These are phyloP conservation scores for Chrysocyon brachyurus DNA, from an alignment of 2,797 vertebrate genomes.

Conservation along the genomic window DNA sequence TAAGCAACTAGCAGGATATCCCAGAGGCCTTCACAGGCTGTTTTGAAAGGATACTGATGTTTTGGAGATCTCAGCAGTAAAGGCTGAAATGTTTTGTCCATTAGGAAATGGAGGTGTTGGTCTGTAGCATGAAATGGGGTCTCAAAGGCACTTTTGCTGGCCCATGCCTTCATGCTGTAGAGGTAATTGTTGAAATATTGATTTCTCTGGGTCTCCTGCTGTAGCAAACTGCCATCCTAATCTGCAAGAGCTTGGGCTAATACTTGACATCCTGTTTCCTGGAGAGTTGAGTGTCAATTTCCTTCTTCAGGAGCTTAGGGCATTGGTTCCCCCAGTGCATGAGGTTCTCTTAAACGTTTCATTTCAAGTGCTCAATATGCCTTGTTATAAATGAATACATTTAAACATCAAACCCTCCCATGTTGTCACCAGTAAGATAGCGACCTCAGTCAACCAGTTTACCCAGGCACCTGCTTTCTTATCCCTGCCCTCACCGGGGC, in stretches of 20 bases:
- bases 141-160: constrained; percentile 93
- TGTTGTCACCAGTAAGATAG: constrained; percentile 93
- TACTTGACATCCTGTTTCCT: constrained; percentile 94
- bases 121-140: constrained; percentile 91
- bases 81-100: constrained; percentile 91
- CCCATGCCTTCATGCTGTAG: constrained; percentile 94
- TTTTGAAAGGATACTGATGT: constrained; percentile 89
- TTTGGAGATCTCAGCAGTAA: constrained; percentile 92
- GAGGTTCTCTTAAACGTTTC: constrained; percentile 94
- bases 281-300: constrained; percentile 92
- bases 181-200: constrained; percentile 92
- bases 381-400: constrained; percentile 93
- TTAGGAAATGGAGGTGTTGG: constrained; percentile 90
- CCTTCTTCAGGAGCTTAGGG: constrained; percentile 92
- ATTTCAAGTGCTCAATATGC: constrained; percentile 94
- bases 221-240: constrained; percentile 91
- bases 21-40: constrained; percentile 88
- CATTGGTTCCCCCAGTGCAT: constrained; percentile 93
- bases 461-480: not conserved
- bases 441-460: constrained; percentile 90
- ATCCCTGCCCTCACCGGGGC: not conserved
- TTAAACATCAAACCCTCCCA: constrained; percentile 94
- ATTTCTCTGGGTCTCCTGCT: constrained; percentile 86
- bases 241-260: constrained; percentile 92
- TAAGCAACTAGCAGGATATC: constrained; percentile 92